Percentiles rank a stretch among this genome's conserved stretches.
Conservation (phyloP, 2,888 invertebrate genomes). For the Trachelus iudaicus region DNA sequence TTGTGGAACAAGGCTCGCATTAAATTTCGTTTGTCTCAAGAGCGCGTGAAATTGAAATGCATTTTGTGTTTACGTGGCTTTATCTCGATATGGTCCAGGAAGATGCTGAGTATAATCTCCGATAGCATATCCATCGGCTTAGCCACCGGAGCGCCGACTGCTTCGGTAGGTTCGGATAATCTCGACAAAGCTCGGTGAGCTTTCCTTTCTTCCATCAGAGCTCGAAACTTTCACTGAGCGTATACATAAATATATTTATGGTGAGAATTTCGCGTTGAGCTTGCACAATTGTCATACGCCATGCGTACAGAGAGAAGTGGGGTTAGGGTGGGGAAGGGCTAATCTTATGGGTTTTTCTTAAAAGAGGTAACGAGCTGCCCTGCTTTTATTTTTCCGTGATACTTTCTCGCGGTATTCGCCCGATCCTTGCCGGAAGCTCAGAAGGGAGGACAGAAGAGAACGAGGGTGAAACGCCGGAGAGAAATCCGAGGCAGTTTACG, state of each 20-base stretch:
- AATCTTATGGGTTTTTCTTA: not conserved
- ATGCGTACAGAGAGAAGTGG: not conserved
- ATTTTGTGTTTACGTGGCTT: not conserved
- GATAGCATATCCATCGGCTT: not conserved
- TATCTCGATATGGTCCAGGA: not conserved
- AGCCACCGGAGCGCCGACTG: not conserved
- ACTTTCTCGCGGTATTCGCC: not conserved
- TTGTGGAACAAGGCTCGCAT: not conserved
- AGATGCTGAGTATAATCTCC: not conserved
- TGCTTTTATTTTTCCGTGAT: not conserved
- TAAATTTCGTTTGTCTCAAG: not conserved
- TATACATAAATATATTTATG: not conserved
- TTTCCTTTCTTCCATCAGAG: not conserved
- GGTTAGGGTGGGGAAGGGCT: not conserved
- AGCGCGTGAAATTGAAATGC: not conserved
- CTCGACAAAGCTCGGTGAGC: not conserved
- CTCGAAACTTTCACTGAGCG: not conserved
- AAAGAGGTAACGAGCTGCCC: not conserved
- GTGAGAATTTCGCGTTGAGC: not conserved
- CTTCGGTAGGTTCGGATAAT: not conserved
- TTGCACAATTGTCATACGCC: not conserved
- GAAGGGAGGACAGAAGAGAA: not conserved
- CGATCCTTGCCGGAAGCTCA: not conserved
- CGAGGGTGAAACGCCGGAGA: not conserved
- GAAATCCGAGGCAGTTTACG: not conserved